A percentile compares a stretch with the other conserved stretches of the same genome.
Evolutionary conservation across 2,113 vertebrate species (phyloP).

Genomic region (Myrmecophaga tridactyla): DNA sequence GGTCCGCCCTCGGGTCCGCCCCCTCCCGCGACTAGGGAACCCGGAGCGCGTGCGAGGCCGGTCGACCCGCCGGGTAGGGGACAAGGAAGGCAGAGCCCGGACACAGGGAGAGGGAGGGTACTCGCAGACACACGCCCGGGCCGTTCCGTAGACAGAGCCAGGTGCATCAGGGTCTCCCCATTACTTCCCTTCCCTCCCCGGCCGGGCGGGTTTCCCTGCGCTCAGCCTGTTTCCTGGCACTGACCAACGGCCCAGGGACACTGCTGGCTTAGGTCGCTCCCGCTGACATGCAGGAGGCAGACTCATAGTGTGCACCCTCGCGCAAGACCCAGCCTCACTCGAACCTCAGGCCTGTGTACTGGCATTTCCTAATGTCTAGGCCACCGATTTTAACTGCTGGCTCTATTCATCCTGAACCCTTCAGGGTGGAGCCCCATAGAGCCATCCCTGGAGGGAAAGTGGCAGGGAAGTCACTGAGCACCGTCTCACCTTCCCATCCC

Average conservation of each 20-base stretch:
- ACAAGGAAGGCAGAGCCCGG: too few relatives aligned
- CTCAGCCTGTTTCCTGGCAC: not conserved
- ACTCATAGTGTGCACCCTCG: not conserved
- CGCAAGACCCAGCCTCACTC: not conserved
- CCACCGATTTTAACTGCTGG: not conserved
- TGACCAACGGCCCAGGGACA: not conserved
- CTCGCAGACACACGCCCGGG: rapidly evolving
- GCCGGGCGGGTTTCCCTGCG: rapidly evolving
- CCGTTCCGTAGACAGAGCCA: rapidly evolving
- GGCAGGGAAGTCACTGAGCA: not conserved
- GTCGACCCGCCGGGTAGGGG: not conserved
- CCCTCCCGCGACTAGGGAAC: not conserved
- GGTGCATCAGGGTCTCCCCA: too few relatives aligned
- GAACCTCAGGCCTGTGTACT: too few relatives aligned
- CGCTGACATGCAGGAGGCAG: not conserved
- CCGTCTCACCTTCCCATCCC: not conserved
- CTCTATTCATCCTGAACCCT: not conserved
- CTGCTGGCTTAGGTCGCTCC: too few relatives aligned
- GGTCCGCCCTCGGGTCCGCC: not conserved
- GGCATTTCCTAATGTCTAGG: not conserved
- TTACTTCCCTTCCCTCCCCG: too few relatives aligned
- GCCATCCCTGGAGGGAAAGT: not conserved
- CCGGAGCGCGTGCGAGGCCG: not conserved
- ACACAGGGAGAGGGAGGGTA: too few relatives aligned
- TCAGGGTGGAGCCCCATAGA: not conserved